Percentiles rank a stretch among this genome's conserved stretches.
Conservation (phyloP, 2,888 invertebrate species). For the Rugalucina vietnamica region DNA sequence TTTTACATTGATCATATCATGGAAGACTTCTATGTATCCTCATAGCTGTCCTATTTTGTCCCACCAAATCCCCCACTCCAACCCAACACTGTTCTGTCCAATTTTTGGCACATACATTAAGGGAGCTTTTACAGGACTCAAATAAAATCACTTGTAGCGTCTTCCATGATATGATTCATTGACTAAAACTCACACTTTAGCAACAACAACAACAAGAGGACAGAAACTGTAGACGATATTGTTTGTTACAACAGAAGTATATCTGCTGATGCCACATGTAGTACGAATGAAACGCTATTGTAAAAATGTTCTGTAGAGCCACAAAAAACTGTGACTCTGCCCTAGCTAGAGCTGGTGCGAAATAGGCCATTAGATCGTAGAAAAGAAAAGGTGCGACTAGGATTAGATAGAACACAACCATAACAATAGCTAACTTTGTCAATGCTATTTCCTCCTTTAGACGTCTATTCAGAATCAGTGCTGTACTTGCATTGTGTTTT, state of each 20-base stretch:
- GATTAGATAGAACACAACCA: conserved; percentile 76
- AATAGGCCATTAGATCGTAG: conserved; percentile 70
- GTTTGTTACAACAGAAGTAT: conserved; percentile 80
- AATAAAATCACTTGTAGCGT: too few species aligned
- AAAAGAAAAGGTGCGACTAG: conserved; percentile 78
- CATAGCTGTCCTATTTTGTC: too few species aligned
- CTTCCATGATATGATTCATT: too few species aligned
- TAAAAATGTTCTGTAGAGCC: conserved; percentile 76
- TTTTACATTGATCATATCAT: too few species aligned
- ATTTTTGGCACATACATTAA: too few species aligned
- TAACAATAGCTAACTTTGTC: conserved; percentile 75
- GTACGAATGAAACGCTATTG: conserved; percentile 78
- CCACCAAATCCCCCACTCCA: too few species aligned
- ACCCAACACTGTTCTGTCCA: too few species aligned
- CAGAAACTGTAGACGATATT: conserved; percentile 77
- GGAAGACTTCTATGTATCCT: too few species aligned
- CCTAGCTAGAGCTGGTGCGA: conserved; percentile 65
- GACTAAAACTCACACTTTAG: too few species aligned
- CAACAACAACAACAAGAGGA: conserved; percentile 79
- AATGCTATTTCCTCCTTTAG: conserved; percentile 77
- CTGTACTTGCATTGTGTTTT: conserved; percentile 73
- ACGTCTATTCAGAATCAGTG: conserved; percentile 72
- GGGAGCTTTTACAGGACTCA: too few species aligned
- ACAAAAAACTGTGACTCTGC: conserved; percentile 67
- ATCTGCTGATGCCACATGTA: conserved; percentile 79